A percentile compares a stretch with the other conserved stretches of the same genome.
phyloP scores from a whole-genome alignment of 2,888 invertebrate genomes.

The Rotaria magnacalcarata region DNA sequence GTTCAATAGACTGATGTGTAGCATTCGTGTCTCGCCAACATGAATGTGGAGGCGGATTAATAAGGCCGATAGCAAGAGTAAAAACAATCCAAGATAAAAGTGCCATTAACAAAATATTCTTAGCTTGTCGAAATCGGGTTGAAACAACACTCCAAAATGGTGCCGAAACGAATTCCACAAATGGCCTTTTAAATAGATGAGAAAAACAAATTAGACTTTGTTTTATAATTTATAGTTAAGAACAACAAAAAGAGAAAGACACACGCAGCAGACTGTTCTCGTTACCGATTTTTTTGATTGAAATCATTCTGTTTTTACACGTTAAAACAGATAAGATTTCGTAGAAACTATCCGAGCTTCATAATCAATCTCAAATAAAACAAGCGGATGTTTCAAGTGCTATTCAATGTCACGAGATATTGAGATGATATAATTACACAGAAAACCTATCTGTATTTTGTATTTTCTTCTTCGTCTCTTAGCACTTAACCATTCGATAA shows the following conservation, averaged over 20 bases:
- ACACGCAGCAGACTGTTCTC: too few species aligned
- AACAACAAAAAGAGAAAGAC: too few species aligned
- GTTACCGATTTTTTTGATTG: too few species aligned
- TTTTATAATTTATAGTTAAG: too few species aligned
- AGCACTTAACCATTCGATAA: not conserved
- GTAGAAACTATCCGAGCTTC: not conserved
- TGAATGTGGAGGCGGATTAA: conserved; percentile 85
- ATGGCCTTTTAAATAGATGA: conserved; percentile 63
- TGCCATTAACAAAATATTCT: conserved; percentile 77
- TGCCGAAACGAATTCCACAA: conserved; percentile 91
- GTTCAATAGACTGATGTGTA: conserved; percentile 63
- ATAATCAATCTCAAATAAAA: not conserved
- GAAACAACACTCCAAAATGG: conserved; percentile 96
- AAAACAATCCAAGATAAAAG: conserved; percentile 91
- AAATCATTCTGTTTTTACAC: too few species aligned
- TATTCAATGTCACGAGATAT: not conserved
- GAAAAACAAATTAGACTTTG: not conserved
- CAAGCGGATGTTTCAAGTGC: conserved; percentile 8
- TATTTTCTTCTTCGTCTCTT: not conserved
- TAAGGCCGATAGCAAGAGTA: conserved; percentile 87
- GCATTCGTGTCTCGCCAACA: conserved; percentile 69
- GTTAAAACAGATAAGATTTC: too few species aligned
- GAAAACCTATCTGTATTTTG: not conserved
- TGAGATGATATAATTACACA: not conserved
- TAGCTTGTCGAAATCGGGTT: conserved; percentile 67